Base-by-base conservation (phyloP, 2,888 invertebrate genomes). In the Machimus atricapillus region DNA sequence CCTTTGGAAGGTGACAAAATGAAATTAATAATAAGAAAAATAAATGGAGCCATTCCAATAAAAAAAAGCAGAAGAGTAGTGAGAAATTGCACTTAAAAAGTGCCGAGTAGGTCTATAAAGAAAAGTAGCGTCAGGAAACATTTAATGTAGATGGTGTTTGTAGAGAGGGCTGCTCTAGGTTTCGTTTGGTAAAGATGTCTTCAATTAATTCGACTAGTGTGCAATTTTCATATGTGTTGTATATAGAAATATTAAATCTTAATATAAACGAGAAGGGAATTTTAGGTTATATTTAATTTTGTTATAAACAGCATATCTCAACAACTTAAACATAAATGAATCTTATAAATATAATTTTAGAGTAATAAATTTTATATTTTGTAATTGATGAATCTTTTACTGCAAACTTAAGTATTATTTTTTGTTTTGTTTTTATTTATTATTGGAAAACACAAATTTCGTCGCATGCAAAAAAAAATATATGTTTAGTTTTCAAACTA, bases 321-420 rank as follows among this genome's bases (percentile, higher is more conserved):
- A 31, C n/a, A 76, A 76, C 14, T 66, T 66, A 66, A 66, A 66
- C 19, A n/a, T 66, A 66, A 76, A 40, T 19, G 76, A 34, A 76
- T 37, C 34, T 76, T 76, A 76, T 76, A 74, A 74, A 74, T 31
- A 74, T 34, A 37, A 56, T 52, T 78, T 81, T 81, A 81, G 81
- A 81, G 14, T 23, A 81, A 81, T 81, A 81, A 81, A 81, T 81
- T 81, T 81, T 81, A 81, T 81, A 81, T 81, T 81, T 81, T 81
- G 34, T 81, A 81, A 56, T 52, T 81, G 12, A 0, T 78, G 27
- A 78, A 40, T 27, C 43, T 78, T 78, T 78, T 78, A 76, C 27
- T 76, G 8, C 8, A 34, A 34, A n/a, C 37, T 12, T n/a, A n/a
- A n/a, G n/a, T 16, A 46, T 46, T n/a, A 52, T 19, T 52, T 52